Conservation (phyloP, 1,140 invertebrate species). For the Caerostris darwini region DNA sequence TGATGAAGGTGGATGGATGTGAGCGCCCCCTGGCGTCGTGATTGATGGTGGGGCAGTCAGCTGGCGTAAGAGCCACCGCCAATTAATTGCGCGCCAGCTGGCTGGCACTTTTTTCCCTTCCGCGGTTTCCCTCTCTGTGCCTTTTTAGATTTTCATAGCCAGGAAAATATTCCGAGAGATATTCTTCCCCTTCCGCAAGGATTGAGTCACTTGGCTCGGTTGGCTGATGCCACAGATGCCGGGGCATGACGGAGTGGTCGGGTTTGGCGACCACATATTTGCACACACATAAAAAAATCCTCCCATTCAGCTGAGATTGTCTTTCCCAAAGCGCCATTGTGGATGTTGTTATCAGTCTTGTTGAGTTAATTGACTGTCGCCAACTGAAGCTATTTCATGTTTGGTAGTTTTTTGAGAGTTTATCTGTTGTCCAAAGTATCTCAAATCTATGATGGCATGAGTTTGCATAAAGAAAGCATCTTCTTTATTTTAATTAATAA, state of each 20-base stretch:
- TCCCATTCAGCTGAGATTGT: not conserved
- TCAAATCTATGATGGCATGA: no score
- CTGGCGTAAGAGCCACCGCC: constrained; percentile 73
- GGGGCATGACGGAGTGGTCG: constrained; percentile 34
- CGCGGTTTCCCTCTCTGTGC: not conserved
- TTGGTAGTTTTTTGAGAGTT: not conserved
- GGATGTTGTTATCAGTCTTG: not conserved
- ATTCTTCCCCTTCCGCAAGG: not conserved
- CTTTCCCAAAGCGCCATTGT: not conserved
- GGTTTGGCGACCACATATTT: not conserved
- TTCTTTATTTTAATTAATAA: no score
- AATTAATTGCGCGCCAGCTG: constrained; percentile 77
- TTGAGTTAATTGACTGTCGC: not conserved
- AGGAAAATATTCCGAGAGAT: not conserved
- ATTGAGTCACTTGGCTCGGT: constrained; percentile 22
- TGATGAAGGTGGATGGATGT: constrained; percentile 53
- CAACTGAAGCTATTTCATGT: not conserved
- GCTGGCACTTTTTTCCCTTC: not conserved
- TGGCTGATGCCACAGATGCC: constrained; percentile 24
- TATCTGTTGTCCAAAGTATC: not conserved
- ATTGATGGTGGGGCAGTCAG: constrained; percentile 75
- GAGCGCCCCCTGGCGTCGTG: constrained; percentile 46
- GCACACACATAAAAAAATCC: not conserved
- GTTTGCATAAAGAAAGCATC: no score
- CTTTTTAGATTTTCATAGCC: constrained; percentile 74